Percentiles rank a stretch among this genome's conserved stretches.
phyloP scores from a whole-genome alignment of 2,888 invertebrate species.

The Eupithecia tripunctaria region DNA sequence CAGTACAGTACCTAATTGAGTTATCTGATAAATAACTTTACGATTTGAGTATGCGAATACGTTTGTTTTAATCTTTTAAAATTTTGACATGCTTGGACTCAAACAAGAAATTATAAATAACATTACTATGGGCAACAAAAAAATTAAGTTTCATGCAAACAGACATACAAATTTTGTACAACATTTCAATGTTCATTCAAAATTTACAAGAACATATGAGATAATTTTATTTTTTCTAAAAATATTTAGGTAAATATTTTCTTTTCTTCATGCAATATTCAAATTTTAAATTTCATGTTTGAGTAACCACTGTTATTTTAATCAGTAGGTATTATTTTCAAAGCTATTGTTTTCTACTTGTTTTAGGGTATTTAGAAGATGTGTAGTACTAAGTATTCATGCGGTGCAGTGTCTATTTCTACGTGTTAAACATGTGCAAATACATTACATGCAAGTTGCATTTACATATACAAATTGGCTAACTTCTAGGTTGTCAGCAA shows the following conservation, averaged over 20 bases:
- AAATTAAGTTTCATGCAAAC: slow-evolving; percentile 44
- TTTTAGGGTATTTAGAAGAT: slow-evolving; percentile 47
- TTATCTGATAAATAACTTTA: neutral
- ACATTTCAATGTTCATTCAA: slow-evolving; percentile 20
- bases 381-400: slow-evolving; percentile 62
- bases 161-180: slow-evolving; percentile 40
- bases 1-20: neutral
- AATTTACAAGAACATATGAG: neutral
- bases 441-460: slow-evolving; percentile 38
- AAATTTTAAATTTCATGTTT: slow-evolving; percentile 71
- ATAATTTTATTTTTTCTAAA: slow-evolving; percentile 8
- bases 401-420: slow-evolving; percentile 65
- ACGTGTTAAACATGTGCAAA: slow-evolving; percentile 65
- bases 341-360: slow-evolving; percentile 41
- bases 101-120: slow-evolving; percentile 75
- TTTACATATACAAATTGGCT: slow-evolving; percentile 24
- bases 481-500: slow-evolving; percentile 20
- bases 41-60: slow-evolving; percentile 11
- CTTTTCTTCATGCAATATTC: slow-evolving; percentile 32
- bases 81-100: slow-evolving; percentile 65
- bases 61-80: neutral
- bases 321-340: slow-evolving; percentile 41
- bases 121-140: slow-evolving; percentile 58
- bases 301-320: slow-evolving; percentile 57
- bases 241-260: neutral